Evolutionary conservation across 2,888 invertebrate genomes (phyloP).

Genomic region (Diachrysia chrysitis): DNA sequence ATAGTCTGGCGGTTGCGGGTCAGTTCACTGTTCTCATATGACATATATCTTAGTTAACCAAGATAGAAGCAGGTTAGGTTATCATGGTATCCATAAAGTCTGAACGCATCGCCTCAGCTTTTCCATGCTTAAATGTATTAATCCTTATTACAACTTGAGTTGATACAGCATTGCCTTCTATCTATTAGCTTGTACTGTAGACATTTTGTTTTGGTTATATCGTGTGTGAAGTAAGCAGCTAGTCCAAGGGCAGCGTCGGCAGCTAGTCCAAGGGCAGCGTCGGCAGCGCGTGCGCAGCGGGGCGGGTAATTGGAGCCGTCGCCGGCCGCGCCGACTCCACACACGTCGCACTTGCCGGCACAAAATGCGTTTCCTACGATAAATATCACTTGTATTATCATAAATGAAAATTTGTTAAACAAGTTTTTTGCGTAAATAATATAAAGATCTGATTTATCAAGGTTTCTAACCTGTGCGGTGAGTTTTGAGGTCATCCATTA

Average conservation of each 20-base stretch:
- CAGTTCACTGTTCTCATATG: slow-evolving; percentile 65
- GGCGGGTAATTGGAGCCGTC: slow-evolving; percentile 68
- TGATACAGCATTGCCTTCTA: slow-evolving; percentile 26
- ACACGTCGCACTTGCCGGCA: slow-evolving; percentile 42
- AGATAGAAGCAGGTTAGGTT: slow-evolving; percentile 20
- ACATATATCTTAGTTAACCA: slow-evolving; percentile 74
- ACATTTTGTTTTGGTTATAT: slow-evolving; percentile 61
- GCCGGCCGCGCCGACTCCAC: slow-evolving; percentile 53
- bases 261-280: slow-evolving; percentile 70
- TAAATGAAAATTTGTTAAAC: slow-evolving; percentile 31
- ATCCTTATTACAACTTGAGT: slow-evolving; percentile 37
- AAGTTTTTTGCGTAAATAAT: slow-evolving; percentile 13
- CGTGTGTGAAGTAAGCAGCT: slow-evolving; percentile 65
- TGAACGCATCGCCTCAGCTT: not conserved
- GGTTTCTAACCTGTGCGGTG: slow-evolving; percentile 19
- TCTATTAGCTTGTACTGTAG: slow-evolving; percentile 23
- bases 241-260: slow-evolving; percentile 69
- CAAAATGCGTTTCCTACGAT: slow-evolving; percentile 50
- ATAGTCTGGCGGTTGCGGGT: slow-evolving; percentile 64
- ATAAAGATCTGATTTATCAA: slow-evolving; percentile 26
- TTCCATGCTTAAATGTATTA: slow-evolving; percentile 5
- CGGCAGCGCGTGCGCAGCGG: slow-evolving; percentile 66
- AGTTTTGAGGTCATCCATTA: slow-evolving; percentile 45
- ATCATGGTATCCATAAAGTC: no score
- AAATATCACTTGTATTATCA: slow-evolving; percentile 37